Conservation (phyloP, 2,797 vertebrate species). For the Microctenopoma lineatum region DNA sequence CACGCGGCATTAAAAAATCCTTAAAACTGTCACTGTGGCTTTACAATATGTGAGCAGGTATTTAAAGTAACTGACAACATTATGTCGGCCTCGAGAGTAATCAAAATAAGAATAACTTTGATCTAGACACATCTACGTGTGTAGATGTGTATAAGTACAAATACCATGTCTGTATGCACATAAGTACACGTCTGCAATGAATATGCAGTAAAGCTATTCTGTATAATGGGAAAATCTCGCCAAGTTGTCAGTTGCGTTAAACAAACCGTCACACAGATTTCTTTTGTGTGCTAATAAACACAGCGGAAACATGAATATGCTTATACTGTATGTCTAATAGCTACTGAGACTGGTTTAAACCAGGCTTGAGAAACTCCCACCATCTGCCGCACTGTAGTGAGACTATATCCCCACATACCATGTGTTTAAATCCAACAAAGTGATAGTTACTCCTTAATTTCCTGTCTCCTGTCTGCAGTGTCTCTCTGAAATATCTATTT, state of each 20-base stretch:
- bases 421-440: constrained; percentile 55
- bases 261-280: not conserved
- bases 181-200: not conserved
- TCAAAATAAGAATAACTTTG: too few relatives aligned
- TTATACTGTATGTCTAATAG: not conserved
- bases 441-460: constrained; percentile 54
- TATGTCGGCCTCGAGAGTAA: too few relatives aligned
- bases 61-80: too few relatives aligned
- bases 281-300: constrained; percentile 8
- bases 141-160: too few relatives aligned
- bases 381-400: constrained; percentile 50
- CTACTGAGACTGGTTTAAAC: constrained; percentile 28
- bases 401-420: constrained; percentile 41
- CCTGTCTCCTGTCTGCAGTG: constrained; percentile 34
- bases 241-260: constrained; percentile 4
- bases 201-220: not conserved
- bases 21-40: too few relatives aligned
- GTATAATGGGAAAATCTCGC: constrained; percentile 7
- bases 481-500: constrained; percentile 45
- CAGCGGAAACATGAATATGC: not conserved
- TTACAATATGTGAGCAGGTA: too few relatives aligned
- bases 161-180: too few relatives aligned
- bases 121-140: too few relatives aligned
- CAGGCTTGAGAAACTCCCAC: constrained; percentile 24
- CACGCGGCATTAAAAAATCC: too few relatives aligned